Conservation (phyloP, 1,140 invertebrate genomes). For the Ylistrum balloti region DNA sequence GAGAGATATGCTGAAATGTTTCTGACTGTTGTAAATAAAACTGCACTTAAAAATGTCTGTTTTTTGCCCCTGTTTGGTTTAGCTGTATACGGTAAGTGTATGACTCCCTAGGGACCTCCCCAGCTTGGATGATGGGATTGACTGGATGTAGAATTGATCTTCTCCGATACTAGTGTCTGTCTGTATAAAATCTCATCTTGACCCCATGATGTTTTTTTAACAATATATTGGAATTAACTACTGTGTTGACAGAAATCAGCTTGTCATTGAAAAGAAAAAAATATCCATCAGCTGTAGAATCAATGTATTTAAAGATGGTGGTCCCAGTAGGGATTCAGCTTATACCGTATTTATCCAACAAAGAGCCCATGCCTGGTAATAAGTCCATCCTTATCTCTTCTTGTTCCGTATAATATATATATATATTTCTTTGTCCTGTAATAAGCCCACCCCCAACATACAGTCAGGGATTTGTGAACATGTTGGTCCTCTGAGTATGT, state of each 20-base stretch:
- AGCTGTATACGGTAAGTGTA: background rate
- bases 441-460: no score
- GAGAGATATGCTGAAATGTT: background rate
- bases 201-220: constrained; percentile 21
- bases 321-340: no score
- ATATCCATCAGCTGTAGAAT: background rate
- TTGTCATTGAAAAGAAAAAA: constrained; percentile 22
- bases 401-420: no score
- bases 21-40: background rate
- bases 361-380: no score
- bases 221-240: background rate
- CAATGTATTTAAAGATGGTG: background rate
- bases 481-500: no score
- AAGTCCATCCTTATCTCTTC: no score
- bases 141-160: constrained; percentile 1
- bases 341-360: no score
- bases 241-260: background rate
- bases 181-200: constrained; percentile 8
- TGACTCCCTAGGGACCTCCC: background rate
- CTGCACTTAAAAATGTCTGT: background rate
- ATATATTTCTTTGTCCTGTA: no score
- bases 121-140: background rate
- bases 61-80: background rate
- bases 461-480: no score
- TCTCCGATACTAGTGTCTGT: background rate